These are phyloP conservation scores for Epistrophella euchroma DNA, from an alignment of 2,888 invertebrate genomes.

Conservation along the genomic window DNA sequence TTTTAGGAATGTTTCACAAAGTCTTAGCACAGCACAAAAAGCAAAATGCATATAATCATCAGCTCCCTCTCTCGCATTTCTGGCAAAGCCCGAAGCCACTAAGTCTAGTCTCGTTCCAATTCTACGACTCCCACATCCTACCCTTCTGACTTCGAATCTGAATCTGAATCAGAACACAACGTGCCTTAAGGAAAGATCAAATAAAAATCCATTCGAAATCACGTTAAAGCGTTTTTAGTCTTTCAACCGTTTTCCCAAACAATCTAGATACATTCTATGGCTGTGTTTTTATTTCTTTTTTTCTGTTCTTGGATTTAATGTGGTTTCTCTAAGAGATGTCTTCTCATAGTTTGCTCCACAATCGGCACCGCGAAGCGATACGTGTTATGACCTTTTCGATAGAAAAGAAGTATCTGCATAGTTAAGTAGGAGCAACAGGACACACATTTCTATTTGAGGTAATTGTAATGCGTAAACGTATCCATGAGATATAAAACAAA, in stretches of 20 bases:
- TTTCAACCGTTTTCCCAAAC: constrained; percentile 43
- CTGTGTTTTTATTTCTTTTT: background rate
- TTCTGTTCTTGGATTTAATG: constrained; percentile 49
- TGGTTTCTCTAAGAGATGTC: constrained; percentile 26
- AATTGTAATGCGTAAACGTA: constrained; percentile 73
- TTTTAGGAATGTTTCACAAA: constrained; percentile 62
- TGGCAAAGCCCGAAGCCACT: constrained; percentile 55
- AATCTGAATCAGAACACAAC: constrained; percentile 19
- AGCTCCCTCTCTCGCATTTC: constrained; percentile 14
- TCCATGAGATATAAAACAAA: constrained; percentile 56
- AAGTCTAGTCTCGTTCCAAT: constrained; percentile 70
- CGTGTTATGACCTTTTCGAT: constrained; percentile 72
- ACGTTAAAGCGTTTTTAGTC: constrained; percentile 50
- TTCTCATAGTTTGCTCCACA: constrained; percentile 49
- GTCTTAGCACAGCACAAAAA: constrained; percentile 72
- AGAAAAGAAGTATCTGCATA: constrained; percentile 18
- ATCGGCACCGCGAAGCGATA: constrained; percentile 69
- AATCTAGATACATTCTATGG: constrained; percentile 52
- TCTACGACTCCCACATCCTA: background rate
- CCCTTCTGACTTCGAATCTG: background rate
- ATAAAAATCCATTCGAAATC: constrained; percentile 69
- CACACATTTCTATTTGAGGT: constrained; percentile 42
- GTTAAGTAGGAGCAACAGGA: constrained; percentile 28
- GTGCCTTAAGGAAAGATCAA: constrained; percentile 66
- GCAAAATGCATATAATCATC: constrained; percentile 73